These are phyloP conservation scores for Ptychoptera albimana DNA, from an alignment of 2,888 invertebrate genomes.

Conservation along the genomic window DNA sequence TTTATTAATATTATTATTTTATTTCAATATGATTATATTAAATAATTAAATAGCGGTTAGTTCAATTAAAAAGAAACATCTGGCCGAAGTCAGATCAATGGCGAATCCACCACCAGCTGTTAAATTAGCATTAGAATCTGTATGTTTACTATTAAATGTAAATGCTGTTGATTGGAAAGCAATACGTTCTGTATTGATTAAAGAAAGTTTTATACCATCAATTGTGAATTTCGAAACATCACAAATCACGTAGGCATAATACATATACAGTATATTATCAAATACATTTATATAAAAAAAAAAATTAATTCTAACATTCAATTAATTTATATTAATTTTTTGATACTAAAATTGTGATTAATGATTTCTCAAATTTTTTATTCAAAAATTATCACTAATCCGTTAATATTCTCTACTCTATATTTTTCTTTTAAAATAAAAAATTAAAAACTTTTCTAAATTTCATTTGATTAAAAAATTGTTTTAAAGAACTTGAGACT, in stretches of 20 bases:
- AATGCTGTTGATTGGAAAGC: conserved; percentile 82
- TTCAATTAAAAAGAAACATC: conserved; percentile 89
- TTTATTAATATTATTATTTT: conserved; percentile 7
- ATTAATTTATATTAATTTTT: no score
- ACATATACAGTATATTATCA: background rate
- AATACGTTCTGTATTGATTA: conserved; percentile 78
- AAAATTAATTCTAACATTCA: background rate
- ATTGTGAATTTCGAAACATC: conserved; percentile 92
- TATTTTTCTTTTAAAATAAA: no score
- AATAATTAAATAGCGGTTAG: conserved; percentile 57
- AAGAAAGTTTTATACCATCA: conserved; percentile 88
- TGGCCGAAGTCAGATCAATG: conserved; percentile 89
- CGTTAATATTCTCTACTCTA: no score
- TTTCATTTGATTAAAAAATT: no score
- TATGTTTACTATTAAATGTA: conserved; percentile 83
- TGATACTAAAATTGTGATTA: no score
- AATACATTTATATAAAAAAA: conserved; percentile 1
- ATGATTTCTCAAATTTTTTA: no score
- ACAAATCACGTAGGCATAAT: conserved; percentile 66
- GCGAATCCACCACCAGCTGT: conserved; percentile 86
- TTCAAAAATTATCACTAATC: no score
- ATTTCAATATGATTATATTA: conserved; percentile 3
- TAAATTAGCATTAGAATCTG: conserved; percentile 86
- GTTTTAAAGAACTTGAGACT: no score
- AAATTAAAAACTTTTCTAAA: no score